These are phyloP conservation scores for Cephalotes varians DNA, from an alignment of 2,888 invertebrate genomes.

Conservation along the genomic window DNA sequence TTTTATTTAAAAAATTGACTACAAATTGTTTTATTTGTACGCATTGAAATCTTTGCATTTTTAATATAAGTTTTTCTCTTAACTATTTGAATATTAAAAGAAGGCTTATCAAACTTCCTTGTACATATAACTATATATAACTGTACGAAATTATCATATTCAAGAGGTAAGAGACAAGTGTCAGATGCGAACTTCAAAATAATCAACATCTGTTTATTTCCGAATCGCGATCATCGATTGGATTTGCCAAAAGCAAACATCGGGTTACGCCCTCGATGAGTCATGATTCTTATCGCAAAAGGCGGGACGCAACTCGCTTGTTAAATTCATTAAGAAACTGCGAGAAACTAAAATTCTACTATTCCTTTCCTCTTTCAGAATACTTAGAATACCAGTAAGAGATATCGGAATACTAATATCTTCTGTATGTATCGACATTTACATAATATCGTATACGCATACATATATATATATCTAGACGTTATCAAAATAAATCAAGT, in stretches of 20 bases:
- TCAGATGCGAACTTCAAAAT: not conserved
- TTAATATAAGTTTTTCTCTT: not conserved
- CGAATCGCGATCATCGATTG: not conserved
- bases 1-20: not conserved
- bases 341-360: too few species aligned
- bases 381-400: not conserved
- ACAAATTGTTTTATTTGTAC: not conserved
- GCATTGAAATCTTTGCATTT: not conserved
- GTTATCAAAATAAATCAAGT: not conserved
- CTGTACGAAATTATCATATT: not conserved
- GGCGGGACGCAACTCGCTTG: not conserved
- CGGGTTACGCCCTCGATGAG: slow-evolving; percentile 25
- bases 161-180: not conserved
- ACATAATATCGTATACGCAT: not conserved
- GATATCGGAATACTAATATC: slow-evolving; percentile 14
- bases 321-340: slow-evolving; percentile 34
- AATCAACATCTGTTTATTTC: slow-evolving; percentile 16
- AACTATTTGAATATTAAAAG: not conserved
- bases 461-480: not conserved
- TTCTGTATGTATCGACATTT: not conserved
- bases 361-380: not conserved
- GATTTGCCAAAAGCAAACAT: slow-evolving; percentile 20
- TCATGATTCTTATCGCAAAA: slow-evolving; percentile 41
- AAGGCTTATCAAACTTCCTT: not conserved
- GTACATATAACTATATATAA: not conserved